Evolutionary conservation across 2,797 vertebrate genomes (phyloP).

Genomic region (Emys orbicularis): DNA sequence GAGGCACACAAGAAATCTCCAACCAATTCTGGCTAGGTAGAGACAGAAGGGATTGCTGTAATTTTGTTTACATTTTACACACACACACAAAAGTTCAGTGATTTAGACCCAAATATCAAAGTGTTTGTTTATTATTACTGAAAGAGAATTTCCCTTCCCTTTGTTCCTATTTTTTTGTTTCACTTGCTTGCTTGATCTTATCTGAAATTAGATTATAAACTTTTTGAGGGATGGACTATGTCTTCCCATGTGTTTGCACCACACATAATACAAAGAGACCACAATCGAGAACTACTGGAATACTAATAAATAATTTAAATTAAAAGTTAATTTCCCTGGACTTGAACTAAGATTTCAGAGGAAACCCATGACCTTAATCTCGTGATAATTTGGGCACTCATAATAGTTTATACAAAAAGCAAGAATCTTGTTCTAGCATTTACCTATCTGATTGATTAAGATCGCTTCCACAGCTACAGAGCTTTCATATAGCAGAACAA

Average conservation of each 20-base stretch:
- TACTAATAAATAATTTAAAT: not conserved
- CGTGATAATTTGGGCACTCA: not conserved
- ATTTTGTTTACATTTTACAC: not conserved
- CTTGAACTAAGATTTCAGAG: not conserved
- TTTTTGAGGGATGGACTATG: not conserved
- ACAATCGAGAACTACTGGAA: not conserved
- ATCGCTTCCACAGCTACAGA: not conserved
- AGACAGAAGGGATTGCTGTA: not conserved
- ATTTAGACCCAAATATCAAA: not conserved
- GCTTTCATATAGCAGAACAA: not conserved
- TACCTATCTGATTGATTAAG: not conserved
- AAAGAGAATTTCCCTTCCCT: not conserved
- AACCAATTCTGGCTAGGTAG: not conserved
- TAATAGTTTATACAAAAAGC: not conserved
- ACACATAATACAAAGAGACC: not conserved
- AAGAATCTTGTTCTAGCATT: not conserved
- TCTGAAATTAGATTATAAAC: fast-evolving
- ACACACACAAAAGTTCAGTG: not conserved
- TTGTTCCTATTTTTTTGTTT: not conserved
- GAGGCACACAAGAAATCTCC: not conserved
- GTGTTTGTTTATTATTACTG: not conserved
- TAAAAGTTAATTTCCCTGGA: not conserved
- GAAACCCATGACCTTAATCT: not conserved
- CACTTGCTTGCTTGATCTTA: not conserved
- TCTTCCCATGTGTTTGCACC: not conserved